Evolutionary conservation across 1,140 invertebrate species (phyloP).

Genomic region (Bombus pyrosoma): DNA sequence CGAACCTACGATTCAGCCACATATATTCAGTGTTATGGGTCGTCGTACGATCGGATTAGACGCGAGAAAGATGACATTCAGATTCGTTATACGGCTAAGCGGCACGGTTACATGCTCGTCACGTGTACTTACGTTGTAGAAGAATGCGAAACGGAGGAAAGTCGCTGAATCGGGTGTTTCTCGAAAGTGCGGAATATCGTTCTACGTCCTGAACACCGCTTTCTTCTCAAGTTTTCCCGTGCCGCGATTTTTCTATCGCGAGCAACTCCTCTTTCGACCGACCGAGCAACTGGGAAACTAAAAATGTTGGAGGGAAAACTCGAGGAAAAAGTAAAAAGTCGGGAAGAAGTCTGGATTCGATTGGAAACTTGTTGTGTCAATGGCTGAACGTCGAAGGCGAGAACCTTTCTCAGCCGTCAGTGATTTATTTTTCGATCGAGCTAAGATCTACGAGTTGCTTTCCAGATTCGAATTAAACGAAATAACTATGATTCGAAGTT

Average conservation of each 20-base stretch:
- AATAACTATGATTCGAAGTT: too few species aligned
- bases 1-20: too few species aligned
- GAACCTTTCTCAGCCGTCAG: not conserved
- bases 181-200: slow-evolving; percentile 35
- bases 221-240: slow-evolving; percentile 27
- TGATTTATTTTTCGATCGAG: slow-evolving; percentile 13
- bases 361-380: slow-evolving; percentile 16
- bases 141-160: not conserved
- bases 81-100: not conserved
- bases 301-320: not conserved
- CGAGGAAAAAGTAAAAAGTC: not conserved
- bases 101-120: not conserved
- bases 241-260: slow-evolving; percentile 8
- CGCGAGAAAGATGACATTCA: not conserved
- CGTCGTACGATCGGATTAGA: not conserved
- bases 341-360: slow-evolving; percentile 15
- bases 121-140: not conserved
- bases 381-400: not conserved
- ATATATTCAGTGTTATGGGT: not conserved
- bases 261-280: not conserved
- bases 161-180: slow-evolving; percentile 19
- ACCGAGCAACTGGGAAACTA: not conserved
- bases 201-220: slow-evolving; percentile 2
- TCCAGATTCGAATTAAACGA: not conserved
- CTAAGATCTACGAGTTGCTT: not conserved